A percentile compares a stretch with the other conserved stretches of the same genome.
phyloP scores from a whole-genome alignment of 53 echinoderm and acorn worm species.

The Arbacia lixula region DNA sequence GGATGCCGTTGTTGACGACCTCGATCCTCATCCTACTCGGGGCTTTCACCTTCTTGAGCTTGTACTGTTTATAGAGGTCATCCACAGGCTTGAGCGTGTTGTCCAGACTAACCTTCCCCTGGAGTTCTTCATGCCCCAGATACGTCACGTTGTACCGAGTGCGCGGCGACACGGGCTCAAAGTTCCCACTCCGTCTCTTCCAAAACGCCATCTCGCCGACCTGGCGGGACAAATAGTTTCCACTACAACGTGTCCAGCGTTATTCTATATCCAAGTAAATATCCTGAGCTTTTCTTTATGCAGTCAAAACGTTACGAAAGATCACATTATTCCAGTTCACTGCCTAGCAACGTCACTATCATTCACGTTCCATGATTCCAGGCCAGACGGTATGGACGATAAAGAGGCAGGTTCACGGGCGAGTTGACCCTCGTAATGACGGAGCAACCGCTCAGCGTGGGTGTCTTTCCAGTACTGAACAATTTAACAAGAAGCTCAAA shows the following conservation, averaged over 20 bases:
- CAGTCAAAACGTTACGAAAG: no score
- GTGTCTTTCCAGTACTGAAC: background rate
- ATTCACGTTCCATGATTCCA: no score
- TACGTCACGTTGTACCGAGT: conserved; percentile 61
- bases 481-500: conserved; percentile 9
- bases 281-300: no score
- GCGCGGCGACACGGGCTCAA: conserved; percentile 64
- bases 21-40: conserved; percentile 69
- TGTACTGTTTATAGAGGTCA: conserved; percentile 67
- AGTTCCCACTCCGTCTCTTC: conserved; percentile 75
- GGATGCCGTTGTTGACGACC: conserved; percentile 68
- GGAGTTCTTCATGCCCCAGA: conserved; percentile 64
- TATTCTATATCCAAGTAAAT: no score
- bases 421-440: no score
- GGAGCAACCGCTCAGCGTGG: background rate
- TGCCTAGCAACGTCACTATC: no score
- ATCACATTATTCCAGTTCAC: background rate
- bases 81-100: conserved; percentile 70
- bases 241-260: no score
- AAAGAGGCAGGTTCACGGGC: no score
- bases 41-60: conserved; percentile 64
- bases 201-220: conserved; percentile 79
- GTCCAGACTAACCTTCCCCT: conserved; percentile 72
- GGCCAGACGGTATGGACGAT: no score
- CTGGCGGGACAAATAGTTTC: no score